Evolutionary conservation across 2,888 invertebrate genomes (phyloP).

Genomic region (Platerodrilus igneus): DNA sequence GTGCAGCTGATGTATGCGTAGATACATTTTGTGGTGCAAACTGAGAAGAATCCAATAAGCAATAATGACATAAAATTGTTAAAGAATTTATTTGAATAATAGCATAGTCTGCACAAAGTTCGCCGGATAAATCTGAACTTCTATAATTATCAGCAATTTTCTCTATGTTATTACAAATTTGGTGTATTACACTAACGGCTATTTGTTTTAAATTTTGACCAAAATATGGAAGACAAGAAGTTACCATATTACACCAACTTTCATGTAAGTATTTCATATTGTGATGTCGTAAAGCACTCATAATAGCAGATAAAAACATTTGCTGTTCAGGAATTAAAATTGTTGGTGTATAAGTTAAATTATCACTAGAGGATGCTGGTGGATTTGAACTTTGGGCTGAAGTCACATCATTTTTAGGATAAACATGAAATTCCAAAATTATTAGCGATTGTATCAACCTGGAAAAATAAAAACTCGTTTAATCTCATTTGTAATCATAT

Average conservation of each 20-base stretch:
- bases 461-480: too few species aligned
- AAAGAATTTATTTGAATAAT: conserved; percentile 73
- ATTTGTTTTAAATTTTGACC: conserved; percentile 71
- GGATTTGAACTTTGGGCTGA: conserved; percentile 26
- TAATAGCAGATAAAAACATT: conserved; percentile 74
- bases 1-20: conserved; percentile 26
- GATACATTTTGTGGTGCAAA: conserved; percentile 42
- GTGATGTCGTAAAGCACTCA: conserved; percentile 69
- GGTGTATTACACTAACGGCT: conserved; percentile 72
- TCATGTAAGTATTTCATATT: conserved; percentile 70
- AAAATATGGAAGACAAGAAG: conserved; percentile 75
- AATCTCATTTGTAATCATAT: too few species aligned
- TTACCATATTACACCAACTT: conserved; percentile 78
- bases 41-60: conserved; percentile 61
- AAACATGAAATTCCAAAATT: conserved; percentile 69
- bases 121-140: conserved; percentile 43
- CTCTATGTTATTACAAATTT: conserved; percentile 68
- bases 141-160: conserved; percentile 50
- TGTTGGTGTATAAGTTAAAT: conserved; percentile 59
- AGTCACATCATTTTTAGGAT: conserved; percentile 27
- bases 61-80: conserved; percentile 75
- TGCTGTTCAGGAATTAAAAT: conserved; percentile 72
- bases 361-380: conserved; percentile 40
- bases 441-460: conserved; percentile 67
- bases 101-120: conserved; percentile 70